Percentiles rank a stretch among this genome's conserved stretches.
Evolutionary conservation across 2,113 vertebrate genomes (phyloP).

Genomic region (Alexandromys fortis): DNA sequence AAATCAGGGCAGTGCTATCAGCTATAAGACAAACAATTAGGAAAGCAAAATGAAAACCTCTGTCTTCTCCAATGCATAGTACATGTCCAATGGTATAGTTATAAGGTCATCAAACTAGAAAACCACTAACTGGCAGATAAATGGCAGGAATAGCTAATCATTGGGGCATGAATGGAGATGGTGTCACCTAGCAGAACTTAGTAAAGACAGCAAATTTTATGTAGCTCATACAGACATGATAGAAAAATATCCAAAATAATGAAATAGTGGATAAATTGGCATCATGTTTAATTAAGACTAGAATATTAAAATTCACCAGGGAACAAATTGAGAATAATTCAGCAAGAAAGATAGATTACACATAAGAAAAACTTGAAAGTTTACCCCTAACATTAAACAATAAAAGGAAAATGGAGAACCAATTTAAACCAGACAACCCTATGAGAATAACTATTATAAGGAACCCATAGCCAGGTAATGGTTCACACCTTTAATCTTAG

Average conservation of each 20-base stretch:
- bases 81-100: neutral
- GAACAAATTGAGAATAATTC: neutral
- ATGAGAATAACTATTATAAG: neutral
- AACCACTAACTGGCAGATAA: neutral
- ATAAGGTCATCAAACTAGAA: neutral
- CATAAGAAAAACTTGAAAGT: neutral
- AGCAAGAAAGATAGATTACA: neutral
- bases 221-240: neutral
- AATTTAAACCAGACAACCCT: neutral
- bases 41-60: neutral
- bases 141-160: neutral
- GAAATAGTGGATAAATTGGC: neutral
- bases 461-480: neutral
- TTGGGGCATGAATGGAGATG: no score
- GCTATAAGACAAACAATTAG: neutral
- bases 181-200: no score
- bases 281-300: neutral
- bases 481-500: neutral
- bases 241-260: neutral
- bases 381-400: neutral
- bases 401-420: neutral
- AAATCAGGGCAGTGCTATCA: neutral
- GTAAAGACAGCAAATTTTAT: neutral
- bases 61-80: neutral
- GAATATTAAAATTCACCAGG: neutral